These are phyloP conservation scores for Erpornis zantholeuca DNA, from an alignment of 2,113 vertebrate species.

Conservation along the genomic window DNA sequence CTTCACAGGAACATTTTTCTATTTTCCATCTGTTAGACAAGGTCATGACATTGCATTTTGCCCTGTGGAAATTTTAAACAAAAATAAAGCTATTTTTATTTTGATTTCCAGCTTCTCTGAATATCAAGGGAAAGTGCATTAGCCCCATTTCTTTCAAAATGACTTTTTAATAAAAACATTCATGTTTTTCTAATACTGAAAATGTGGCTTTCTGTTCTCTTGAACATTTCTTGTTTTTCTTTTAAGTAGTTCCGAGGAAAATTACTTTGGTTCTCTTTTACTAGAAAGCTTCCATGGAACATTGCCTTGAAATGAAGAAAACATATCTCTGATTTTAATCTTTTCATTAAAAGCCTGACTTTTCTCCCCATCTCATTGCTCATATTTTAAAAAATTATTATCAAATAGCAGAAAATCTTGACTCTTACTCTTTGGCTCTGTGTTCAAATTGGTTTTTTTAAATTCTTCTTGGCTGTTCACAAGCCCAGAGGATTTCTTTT, in stretches of 20 bases:
- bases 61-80: background rate
- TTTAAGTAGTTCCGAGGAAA: background rate
- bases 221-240: background rate
- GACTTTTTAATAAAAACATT: background rate
- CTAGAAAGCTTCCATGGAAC: background rate
- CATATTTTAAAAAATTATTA: background rate
- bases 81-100: conserved; percentile 33
- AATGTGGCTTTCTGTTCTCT: background rate
- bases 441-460: background rate
- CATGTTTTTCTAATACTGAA: background rate
- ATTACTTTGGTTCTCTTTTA: background rate
- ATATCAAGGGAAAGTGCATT: background rate
- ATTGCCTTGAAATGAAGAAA: background rate
- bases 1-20: background rate
- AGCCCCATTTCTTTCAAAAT: background rate
- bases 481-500: conserved; percentile 42
- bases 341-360: background rate
- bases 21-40: background rate
- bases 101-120: background rate
- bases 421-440: background rate
- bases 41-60: background rate
- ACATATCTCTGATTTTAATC: background rate
- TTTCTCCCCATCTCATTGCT: background rate
- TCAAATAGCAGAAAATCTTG: background rate
- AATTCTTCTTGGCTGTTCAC: conserved; percentile 15